These are phyloP conservation scores for Zoroaster sp. DNA, from an alignment of 53 echinoderm and acorn worm genomes.

Conservation along the genomic window DNA sequence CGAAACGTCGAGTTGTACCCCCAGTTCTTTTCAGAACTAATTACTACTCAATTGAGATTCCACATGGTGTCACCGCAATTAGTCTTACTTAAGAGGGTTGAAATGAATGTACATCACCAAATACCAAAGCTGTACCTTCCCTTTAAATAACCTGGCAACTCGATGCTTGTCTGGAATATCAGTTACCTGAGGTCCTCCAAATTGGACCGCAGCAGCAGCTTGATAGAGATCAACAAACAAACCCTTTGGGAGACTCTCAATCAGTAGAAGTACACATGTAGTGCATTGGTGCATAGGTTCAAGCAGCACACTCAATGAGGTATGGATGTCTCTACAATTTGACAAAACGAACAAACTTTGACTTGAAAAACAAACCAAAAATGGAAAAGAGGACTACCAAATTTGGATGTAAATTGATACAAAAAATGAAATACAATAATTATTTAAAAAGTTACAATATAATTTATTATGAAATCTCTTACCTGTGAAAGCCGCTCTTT, in stretches of 20 bases:
- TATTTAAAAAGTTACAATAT: neutral
- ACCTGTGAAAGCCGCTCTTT: constrained; percentile 33
- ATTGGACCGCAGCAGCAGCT: constrained; percentile 19
- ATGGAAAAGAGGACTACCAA: neutral
- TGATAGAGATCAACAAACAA: constrained; percentile 65
- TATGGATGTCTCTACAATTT: constrained; percentile 10
- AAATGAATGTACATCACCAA: too few relatives aligned
- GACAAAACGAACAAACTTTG: neutral
- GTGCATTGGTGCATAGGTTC: constrained; percentile 5
- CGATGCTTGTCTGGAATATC: too few relatives aligned
- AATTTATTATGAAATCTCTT: neutral
- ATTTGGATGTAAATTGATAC: neutral
- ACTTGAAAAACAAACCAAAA: neutral
- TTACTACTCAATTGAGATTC: too few relatives aligned
- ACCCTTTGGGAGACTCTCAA: constrained; percentile 50
- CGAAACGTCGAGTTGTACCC: too few relatives aligned
- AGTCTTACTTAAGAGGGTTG: too few relatives aligned
- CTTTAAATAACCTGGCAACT: too few relatives aligned
- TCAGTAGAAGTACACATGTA: constrained; percentile 39
- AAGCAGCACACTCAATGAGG: constrained; percentile 12
- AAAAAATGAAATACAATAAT: neutral
- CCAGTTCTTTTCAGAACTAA: too few relatives aligned
- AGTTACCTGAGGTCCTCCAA: constrained; percentile 63
- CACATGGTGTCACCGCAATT: too few relatives aligned
- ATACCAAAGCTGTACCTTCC: too few relatives aligned